Conservation (phyloP, 2,797 vertebrate genomes). For the Poecilia gillii region DNA sequence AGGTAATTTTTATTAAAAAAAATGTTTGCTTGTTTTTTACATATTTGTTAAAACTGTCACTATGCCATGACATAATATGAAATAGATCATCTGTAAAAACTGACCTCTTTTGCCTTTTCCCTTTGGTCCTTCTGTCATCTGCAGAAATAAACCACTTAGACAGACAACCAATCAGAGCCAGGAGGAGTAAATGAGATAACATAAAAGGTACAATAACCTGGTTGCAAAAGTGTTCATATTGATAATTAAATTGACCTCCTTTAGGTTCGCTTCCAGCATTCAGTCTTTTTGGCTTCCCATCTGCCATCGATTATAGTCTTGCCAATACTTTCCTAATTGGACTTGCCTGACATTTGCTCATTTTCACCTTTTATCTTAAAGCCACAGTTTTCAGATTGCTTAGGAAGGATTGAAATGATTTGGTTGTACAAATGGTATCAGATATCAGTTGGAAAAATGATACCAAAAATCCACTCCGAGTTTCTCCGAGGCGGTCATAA, state of each 20-base stretch:
- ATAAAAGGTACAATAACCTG: not conserved
- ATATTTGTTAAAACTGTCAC: too few relatives aligned
- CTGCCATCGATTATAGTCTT: not conserved
- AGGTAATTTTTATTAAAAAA: too few relatives aligned
- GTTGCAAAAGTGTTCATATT: not conserved
- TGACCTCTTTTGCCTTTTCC: too few relatives aligned
- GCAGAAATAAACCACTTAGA: too few relatives aligned
- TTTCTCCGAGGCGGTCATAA: too few relatives aligned
- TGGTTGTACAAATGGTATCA: not conserved
- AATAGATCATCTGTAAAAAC: too few relatives aligned
- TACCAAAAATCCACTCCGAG: not conserved
- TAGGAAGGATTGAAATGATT: not conserved
- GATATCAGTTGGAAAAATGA: not conserved
- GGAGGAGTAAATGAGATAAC: not conserved
- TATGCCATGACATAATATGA: too few relatives aligned
- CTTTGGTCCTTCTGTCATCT: too few relatives aligned
- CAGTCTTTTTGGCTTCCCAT: not conserved
- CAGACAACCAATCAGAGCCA: too few relatives aligned
- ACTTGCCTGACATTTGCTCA: not conserved
- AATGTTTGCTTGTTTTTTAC: too few relatives aligned
- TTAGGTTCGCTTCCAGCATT: not conserved
- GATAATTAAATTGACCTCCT: not conserved
- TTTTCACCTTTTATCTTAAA: not conserved
- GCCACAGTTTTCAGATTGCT: not conserved
- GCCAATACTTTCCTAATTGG: not conserved